A percentile compares a stretch with the other conserved stretches of the same genome.
phyloP scores from a whole-genome alignment of 2,888 invertebrate genomes.

The Heliconius charithonia region DNA sequence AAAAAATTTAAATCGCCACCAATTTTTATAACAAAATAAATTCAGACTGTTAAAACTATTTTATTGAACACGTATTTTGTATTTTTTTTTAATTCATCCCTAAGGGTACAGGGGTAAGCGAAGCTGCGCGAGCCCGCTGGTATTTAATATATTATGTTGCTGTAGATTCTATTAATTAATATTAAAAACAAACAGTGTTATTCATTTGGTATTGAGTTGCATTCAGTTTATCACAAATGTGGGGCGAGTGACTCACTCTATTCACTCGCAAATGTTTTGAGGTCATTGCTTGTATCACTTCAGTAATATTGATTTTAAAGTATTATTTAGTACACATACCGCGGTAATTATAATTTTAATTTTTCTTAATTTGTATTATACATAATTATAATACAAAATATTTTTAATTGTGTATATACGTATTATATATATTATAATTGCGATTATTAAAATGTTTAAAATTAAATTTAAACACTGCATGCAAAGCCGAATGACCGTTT shows the following conservation, averaged over 20 bases:
- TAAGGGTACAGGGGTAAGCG: too few species aligned
- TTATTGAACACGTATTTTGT: too few species aligned
- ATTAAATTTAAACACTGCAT: not conserved
- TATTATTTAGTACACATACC: not conserved
- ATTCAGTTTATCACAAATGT: constrained; percentile 38
- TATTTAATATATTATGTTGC: not conserved
- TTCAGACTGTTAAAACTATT: too few species aligned
- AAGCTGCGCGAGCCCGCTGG: too few species aligned
- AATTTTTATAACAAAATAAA: too few species aligned
- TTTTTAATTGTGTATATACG: too few species aligned
- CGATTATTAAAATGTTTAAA: not conserved
- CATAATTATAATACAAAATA: too few species aligned
- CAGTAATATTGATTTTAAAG: not conserved
- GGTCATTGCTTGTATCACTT: constrained; percentile 26
- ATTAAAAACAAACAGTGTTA: not conserved
- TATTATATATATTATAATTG: not conserved
- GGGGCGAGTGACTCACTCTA: constrained; percentile 39
- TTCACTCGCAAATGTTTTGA: constrained; percentile 31
- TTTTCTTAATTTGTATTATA: too few species aligned
- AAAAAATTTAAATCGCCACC: too few species aligned
- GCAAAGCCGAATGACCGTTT: not conserved
- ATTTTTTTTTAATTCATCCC: too few species aligned
- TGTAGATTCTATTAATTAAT: not conserved
- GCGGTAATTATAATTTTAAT: too few species aligned
- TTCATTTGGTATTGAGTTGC: constrained; percentile 19